Evolutionary conservation across 1,140 invertebrate species (phyloP).

Genomic region (Lordiphosa collinella): DNA sequence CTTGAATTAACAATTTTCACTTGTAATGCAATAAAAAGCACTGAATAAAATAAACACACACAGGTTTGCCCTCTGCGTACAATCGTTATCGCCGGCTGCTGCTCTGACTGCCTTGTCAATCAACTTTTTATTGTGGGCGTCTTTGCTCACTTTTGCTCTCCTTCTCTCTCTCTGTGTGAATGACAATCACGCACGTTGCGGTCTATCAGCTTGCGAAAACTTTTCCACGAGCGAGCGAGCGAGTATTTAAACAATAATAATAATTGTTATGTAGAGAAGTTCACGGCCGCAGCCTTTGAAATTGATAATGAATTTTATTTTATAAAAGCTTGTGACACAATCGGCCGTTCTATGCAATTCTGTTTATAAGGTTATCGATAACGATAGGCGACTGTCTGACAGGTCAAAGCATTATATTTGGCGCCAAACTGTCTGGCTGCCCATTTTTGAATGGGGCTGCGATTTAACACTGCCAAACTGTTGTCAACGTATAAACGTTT

Average conservation of each 20-base stretch:
- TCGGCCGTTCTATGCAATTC: too few species aligned
- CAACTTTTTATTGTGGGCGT: constrained; percentile 15
- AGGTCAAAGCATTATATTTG: too few species aligned
- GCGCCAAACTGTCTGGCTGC: too few species aligned
- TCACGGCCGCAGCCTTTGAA: constrained; percentile 28
- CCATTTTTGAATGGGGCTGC: too few species aligned
- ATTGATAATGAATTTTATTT: constrained; percentile 7
- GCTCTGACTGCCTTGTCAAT: constrained; percentile 28
- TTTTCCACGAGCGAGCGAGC: constrained; percentile 47
- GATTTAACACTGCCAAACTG: too few species aligned
- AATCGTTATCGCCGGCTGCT: constrained; percentile 61
- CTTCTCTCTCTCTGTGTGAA: background rate
- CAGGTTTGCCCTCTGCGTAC: constrained; percentile 13
- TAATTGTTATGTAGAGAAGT: too few species aligned
- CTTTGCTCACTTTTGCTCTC: background rate
- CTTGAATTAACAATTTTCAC: constrained; percentile 29
- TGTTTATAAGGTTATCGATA: constrained; percentile 48
- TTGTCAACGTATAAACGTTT: too few species aligned
- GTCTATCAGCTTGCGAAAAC: constrained; percentile 26
- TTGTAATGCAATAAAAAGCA: constrained; percentile 3
- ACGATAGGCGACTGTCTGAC: constrained; percentile 17
- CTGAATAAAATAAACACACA: constrained; percentile 10
- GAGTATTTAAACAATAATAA: too few species aligned
- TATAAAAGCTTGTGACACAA: constrained; percentile 8
- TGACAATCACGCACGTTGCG: background rate